Evolutionary conservation across 2,888 invertebrate species (phyloP), one percentile per base, ranked within the genome.

Genomic region (Odontocolon sp.): DNA sequence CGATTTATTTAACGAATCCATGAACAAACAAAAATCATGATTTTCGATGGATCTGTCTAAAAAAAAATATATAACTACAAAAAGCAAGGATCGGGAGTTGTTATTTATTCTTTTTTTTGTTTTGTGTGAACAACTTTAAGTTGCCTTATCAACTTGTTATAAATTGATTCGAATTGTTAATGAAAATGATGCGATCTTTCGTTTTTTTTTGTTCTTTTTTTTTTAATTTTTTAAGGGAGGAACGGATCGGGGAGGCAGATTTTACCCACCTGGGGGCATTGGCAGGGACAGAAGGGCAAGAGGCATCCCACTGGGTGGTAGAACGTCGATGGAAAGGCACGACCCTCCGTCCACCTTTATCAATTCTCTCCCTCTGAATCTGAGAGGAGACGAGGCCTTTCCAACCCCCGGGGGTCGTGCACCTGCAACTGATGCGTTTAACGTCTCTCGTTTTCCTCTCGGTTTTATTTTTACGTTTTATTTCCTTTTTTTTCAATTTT

Each of bases 281-380:
- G 84, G 87, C 86, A 86, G 88, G 87, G 84, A 88, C 87, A 85
- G 87, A 86, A 85, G 87, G 86, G 82, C 85, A 84, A 84, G 86
- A 82, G 79, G 81, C 82, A 78, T 90, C 89, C 90, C 89, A 89
- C 82, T 89, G 89, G 81, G 84, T 87, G 87, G 91, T 91, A 85
- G 92, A 92, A 87, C 93, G 92, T 91, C 92, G 92, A 90, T 93
- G 93, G 91, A 93, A 93, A 86, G 93, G 93, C 88, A 93, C 91
- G 87, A 91, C 91, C 90, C 91, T 91, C 87, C 92, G 91, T 87
- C 91, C 90, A 89, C 91, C 85, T 87, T 90, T 91, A 85, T 90
- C 90, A 87, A 87, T 86, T 86, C 90, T 90, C 86, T 88, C 88
- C 87, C 88, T 88, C 88, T 88, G 88, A 88, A 88, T 80, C 87